Conservation (phyloP, 2,888 invertebrate genomes). For the Drosophila flavopinicola region DNA sequence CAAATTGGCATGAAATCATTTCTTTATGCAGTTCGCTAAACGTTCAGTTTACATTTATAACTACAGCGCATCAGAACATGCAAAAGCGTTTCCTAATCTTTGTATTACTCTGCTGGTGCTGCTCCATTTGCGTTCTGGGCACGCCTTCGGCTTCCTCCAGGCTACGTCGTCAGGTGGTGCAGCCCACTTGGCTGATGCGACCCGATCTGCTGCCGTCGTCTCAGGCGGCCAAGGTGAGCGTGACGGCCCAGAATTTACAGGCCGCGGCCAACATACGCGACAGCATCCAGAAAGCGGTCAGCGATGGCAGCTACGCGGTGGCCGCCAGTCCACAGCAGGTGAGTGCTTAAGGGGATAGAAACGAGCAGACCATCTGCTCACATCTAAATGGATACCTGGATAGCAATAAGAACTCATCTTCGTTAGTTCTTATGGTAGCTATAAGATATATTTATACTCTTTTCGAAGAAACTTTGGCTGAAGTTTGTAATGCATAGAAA, state of each 20-base stretch:
- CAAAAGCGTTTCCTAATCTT: constrained; percentile 4
- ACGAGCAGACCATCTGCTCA: too few species aligned
- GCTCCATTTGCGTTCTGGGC: background rate
- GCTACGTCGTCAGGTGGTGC: constrained; percentile 65
- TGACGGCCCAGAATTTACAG: constrained; percentile 59
- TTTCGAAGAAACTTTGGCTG: too few species aligned
- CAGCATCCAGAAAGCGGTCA: constrained; percentile 69
- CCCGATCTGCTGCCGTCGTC: constrained; percentile 12
- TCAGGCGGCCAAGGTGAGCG: constrained; percentile 48
- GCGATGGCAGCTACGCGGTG: constrained; percentile 66
- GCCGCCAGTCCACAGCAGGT: constrained; percentile 63
- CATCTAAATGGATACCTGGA: too few species aligned
- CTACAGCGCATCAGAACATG: constrained; percentile 11
- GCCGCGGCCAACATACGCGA: constrained; percentile 69
- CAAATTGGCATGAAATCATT: constrained; percentile 1
- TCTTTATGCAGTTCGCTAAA: background rate
- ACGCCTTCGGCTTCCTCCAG: background rate
- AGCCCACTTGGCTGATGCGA: constrained; percentile 68
- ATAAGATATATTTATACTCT: too few species aligned
- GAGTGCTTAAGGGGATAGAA: constrained; percentile 12
- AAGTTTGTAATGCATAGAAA: too few species aligned
- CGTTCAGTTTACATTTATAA: background rate
- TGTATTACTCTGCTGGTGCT: background rate
- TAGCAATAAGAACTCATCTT: too few species aligned
- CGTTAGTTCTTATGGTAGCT: too few species aligned